Base-by-base conservation (phyloP, 2,888 invertebrate species). In the Oscheius sp. region DNA sequence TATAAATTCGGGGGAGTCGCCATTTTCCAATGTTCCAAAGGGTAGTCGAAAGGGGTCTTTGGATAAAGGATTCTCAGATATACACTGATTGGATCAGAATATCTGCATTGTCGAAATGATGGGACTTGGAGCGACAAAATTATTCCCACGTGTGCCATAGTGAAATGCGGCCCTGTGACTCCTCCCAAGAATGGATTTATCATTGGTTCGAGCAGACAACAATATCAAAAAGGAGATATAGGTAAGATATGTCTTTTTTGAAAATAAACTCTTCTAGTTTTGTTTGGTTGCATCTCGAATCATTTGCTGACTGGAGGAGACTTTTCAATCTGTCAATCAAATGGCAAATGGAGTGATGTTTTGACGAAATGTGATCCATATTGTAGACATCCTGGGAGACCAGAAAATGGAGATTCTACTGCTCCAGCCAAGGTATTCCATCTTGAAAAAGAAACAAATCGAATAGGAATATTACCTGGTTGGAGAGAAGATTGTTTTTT, bases 221-320 rank as follows among this genome's bases (percentile, higher is more conserved):
- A 46, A 1, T 77, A 79, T 66, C 66, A 73, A 33, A 76, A 79
- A 42, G 80, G 78, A 66, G 73, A 75, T 55, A 69, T 74, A 10
- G n/a, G n/a, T n/a, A n/a, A n/a, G n/a, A n/a, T n/a, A n/a, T n/a
- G n/a, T n/a, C n/a, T n/a, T n/a, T n/a, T n/a, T n/a, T n/a, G n/a
- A n/a, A n/a, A n/a, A n/a, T n/a, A n/a, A n/a, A n/a, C n/a, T n/a
- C n/a, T n/a, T n/a, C n/a, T n/a, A n/a, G 67, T 93, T 29, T 92
- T 93, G 87, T 93, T 93, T 89, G 92, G 92, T 87, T 94, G 94
- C 88, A 92, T 93, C 88, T 91, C 92, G 8, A 93, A 93, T 81
- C 93, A 91, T 88, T 93, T 94, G 90, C 91, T 94, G 90, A 93
- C 93, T 87, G 94, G 94, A 1, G 91, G 92, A 80, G 93, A 93